phyloP scores from a whole-genome alignment of 2,888 invertebrate genomes.

The Artemia sp. region DNA sequence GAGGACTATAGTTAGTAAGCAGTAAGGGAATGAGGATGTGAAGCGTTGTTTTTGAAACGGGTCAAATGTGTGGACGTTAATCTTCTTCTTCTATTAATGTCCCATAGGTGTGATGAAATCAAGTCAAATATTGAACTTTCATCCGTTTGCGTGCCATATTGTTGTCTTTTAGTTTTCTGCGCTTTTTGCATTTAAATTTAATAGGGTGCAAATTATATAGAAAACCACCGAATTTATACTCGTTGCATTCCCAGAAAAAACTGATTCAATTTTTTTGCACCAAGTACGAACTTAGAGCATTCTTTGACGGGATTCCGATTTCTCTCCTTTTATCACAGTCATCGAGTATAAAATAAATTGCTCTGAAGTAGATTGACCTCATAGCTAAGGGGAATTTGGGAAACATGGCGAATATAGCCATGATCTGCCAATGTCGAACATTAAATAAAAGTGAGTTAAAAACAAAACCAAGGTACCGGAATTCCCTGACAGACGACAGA shows the following conservation, averaged over 20 bases:
- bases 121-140: neutral
- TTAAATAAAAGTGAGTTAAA: too few relatives aligned
- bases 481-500: too few relatives aligned
- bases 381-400: too few relatives aligned
- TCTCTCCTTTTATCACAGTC: too few relatives aligned
- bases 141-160: neutral
- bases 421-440: too few relatives aligned
- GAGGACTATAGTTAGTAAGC: neutral
- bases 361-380: too few relatives aligned
- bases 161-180: neutral
- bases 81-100: neutral
- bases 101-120: conserved; percentile 15
- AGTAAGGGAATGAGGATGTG: neutral
- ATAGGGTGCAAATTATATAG: neutral
- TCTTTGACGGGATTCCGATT: too few relatives aligned
- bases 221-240: conserved; percentile 13
- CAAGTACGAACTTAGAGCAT: too few relatives aligned
- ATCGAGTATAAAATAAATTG: too few relatives aligned
- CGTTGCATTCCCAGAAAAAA: conserved; percentile 15
- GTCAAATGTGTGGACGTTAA: conserved; percentile 9
- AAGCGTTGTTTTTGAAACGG: conserved; percentile 6
- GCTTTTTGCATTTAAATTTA: neutral
- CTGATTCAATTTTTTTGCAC: too few relatives aligned
- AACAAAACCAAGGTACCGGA: too few relatives aligned
- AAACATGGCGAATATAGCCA: too few relatives aligned